Evolutionary conservation across 2,113 vertebrate genomes (phyloP).

Genomic region (Cyprinus carpio): DNA sequence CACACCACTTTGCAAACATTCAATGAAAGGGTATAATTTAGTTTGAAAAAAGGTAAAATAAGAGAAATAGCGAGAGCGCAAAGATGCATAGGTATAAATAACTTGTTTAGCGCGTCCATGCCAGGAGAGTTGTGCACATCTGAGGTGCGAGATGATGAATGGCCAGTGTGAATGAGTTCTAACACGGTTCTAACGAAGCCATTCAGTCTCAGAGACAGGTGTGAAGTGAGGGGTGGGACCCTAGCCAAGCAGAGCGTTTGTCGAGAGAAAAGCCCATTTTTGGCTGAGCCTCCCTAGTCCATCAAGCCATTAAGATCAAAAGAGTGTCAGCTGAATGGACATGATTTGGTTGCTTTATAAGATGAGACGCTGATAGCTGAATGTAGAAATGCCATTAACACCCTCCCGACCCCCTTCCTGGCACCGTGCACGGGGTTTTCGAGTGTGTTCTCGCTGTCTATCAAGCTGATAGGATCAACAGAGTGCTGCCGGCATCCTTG

Average conservation of each 20-base stretch:
- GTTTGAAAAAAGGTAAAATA: conserved; percentile 16
- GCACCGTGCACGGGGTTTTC: background rate
- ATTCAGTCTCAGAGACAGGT: conserved; percentile 41
- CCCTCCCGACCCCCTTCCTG: background rate
- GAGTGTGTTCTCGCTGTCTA: conserved; percentile 8
- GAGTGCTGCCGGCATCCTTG: background rate
- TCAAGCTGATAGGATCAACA: conserved; percentile 21
- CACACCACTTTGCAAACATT: background rate
- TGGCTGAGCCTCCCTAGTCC: conserved; percentile 7
- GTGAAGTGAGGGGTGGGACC: conserved; percentile 34
- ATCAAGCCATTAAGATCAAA: conserved; percentile 32
- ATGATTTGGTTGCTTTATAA: conserved; percentile 35
- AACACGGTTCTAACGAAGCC: conserved; percentile 37
- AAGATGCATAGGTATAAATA: conserved; percentile 19
- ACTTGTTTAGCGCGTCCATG: background rate
- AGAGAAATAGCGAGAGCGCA: conserved; percentile 2
- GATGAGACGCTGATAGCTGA: background rate
- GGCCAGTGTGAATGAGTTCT: conserved; percentile 26
- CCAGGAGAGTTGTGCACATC: background rate
- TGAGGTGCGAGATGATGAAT: conserved; percentile 39
- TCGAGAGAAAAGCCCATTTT: background rate
- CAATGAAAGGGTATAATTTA: background rate
- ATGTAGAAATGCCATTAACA: conserved; percentile 27
- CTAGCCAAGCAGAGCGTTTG: background rate
- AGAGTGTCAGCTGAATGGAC: conserved; percentile 29